Conservation (phyloP, 1,140 invertebrate species). For the Papilio polytes region DNA sequence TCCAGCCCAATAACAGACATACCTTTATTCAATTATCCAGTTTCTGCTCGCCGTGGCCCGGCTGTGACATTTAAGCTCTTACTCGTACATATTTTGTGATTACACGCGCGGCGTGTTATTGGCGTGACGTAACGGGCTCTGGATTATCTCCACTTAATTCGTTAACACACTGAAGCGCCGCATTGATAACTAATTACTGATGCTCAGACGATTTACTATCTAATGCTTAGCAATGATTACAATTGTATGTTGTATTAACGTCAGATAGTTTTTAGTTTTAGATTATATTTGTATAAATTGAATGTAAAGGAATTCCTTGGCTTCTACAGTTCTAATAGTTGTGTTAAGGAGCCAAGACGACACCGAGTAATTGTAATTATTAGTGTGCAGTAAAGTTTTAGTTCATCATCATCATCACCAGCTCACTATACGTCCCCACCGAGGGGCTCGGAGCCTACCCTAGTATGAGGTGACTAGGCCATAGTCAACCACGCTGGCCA, state of each 20-base stretch:
- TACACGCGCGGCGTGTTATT: not conserved
- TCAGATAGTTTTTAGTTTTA: not conserved
- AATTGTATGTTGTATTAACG: not conserved
- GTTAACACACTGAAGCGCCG: not conserved
- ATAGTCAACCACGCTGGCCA: no score
- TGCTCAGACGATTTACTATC: not conserved
- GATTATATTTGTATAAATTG: no score
- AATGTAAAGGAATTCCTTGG: no score
- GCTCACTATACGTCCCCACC: no score
- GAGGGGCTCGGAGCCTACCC: no score
- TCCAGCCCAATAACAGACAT: slow-evolving; percentile 20
- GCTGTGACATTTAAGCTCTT: slow-evolving; percentile 17
- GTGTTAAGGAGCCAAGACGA: no score
- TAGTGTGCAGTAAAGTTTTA: no score
- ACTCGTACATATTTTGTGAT: slow-evolving; percentile 28
- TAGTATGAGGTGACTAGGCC: no score
- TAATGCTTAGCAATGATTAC: not conserved
- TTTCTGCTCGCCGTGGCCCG: not conserved
- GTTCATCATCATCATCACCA: no score
- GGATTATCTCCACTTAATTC: slow-evolving; percentile 25
- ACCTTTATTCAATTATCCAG: slow-evolving; percentile 34
- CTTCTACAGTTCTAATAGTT: no score
- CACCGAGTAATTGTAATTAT: no score
- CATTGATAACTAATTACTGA: not conserved
- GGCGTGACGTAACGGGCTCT: slow-evolving; percentile 16